These are phyloP conservation scores for Neoseiulus cucumeris DNA, from an alignment of 1,140 invertebrate species.

Conservation along the genomic window DNA sequence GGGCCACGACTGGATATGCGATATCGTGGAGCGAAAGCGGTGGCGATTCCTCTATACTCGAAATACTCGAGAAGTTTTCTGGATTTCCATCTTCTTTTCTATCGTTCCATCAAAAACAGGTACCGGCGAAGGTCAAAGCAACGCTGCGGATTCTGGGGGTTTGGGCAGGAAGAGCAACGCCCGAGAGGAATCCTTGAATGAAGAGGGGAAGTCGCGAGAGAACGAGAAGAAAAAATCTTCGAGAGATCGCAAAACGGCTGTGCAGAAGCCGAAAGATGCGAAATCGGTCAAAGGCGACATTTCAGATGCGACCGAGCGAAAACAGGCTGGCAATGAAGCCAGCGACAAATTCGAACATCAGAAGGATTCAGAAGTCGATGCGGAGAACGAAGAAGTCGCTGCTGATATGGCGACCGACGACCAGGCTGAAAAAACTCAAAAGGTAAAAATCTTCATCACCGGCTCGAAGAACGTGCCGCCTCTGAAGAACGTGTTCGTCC, in stretches of 20 bases:
- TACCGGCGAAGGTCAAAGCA: neutral
- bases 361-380: neutral
- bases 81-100: too few relatives aligned
- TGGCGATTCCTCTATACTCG: too few relatives aligned
- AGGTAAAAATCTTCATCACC: too few relatives aligned
- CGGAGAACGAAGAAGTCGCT: slow-evolving; percentile 21
- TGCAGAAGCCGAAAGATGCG: neutral
- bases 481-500: too few relatives aligned
- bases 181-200: neutral
- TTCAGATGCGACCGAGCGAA: neutral
- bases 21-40: too few relatives aligned
- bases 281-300: neutral
- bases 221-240: neutral
- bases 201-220: neutral
- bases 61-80: too few relatives aligned
- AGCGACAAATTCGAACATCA: slow-evolving; percentile 9
- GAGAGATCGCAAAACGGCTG: neutral
- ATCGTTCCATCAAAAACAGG: too few relatives aligned
- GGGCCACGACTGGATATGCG: too few relatives aligned
- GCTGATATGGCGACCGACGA: slow-evolving; percentile 21
- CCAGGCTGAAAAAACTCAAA: slow-evolving; percentile 15
- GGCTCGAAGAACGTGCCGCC: too few relatives aligned
- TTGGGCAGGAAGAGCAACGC: neutral
- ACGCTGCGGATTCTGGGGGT: neutral
- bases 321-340: neutral